A percentile compares a stretch with the other conserved stretches of the same genome.
Evolutionary conservation across 2,888 invertebrate genomes (phyloP).

Genomic region (Teleiodes luculella): DNA sequence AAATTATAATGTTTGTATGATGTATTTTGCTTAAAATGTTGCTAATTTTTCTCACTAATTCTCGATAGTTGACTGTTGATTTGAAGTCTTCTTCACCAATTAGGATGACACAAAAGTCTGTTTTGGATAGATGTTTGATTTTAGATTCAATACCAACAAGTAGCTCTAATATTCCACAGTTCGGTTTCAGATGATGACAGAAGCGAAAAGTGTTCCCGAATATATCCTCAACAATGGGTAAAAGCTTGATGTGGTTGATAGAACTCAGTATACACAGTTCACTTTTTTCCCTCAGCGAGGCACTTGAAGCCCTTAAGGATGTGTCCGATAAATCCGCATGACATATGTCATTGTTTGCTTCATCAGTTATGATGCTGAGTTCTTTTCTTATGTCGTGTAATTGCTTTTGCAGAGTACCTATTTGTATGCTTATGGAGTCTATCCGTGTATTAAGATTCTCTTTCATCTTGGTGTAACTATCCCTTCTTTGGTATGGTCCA

Average conservation of each 20-base stretch:
- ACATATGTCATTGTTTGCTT: no score
- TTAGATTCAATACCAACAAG: background rate
- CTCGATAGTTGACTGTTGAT: background rate
- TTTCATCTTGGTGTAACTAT: no score
- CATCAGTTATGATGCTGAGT: no score
- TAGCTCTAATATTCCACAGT: background rate
- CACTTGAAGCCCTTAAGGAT: no score
- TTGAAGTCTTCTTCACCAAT: background rate
- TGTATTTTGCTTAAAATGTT: background rate
- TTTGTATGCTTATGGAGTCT: no score
- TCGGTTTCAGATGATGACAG: background rate
- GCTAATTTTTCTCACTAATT: background rate
- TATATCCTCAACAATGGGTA: background rate
- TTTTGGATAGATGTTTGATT: background rate
- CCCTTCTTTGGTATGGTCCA: no score
- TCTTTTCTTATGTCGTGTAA: no score
- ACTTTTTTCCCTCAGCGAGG: background rate
- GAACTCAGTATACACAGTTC: background rate
- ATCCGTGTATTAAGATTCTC: no score
- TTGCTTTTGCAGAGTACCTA: no score
- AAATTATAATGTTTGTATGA: background rate
- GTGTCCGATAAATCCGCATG: no score
- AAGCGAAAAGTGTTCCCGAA: background rate
- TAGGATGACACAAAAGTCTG: background rate
- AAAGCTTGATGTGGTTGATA: background rate